Conservation (phyloP, 2,888 invertebrate species). For the Aporophyla lueneburgensis region DNA sequence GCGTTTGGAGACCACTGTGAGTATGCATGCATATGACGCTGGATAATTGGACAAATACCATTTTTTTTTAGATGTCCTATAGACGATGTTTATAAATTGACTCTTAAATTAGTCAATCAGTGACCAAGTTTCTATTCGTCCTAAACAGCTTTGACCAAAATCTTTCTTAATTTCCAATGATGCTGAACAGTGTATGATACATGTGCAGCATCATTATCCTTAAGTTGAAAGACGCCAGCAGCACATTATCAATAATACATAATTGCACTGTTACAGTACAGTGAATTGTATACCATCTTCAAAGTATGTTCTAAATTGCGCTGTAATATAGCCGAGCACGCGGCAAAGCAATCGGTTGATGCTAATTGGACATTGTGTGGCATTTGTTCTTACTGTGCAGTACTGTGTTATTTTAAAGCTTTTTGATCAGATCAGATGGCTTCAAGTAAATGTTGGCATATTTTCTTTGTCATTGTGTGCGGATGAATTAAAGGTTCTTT, state of each 20-base stretch:
- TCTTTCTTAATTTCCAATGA: not conserved
- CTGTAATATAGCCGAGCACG: not conserved
- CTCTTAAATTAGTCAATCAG: not conserved
- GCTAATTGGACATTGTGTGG: not conserved
- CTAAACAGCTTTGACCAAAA: not conserved
- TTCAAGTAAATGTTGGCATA: not conserved
- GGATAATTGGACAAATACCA: not conserved
- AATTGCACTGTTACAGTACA: conserved; percentile 12
- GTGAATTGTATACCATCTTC: conserved; percentile 14
- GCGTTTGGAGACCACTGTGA: conserved; percentile 98
- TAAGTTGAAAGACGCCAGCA: not conserved
- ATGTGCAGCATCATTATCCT: not conserved
- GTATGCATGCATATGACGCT: conserved; percentile 76
- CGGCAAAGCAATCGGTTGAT: not conserved
- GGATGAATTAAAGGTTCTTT: too few relatives aligned
- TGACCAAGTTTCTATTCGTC: not conserved
- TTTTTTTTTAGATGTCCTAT: not conserved
- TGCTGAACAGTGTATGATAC: not conserved
- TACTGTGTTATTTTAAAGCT: not conserved
- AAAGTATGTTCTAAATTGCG: conserved; percentile 25
- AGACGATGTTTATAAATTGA: too few relatives aligned
- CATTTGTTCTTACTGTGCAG: not conserved
- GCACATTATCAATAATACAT: conserved; percentile 23
- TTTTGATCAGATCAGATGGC: not conserved
- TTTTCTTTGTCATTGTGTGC: not conserved